A percentile compares a stretch with the other conserved stretches of the same genome.
phyloP scores from a whole-genome alignment of 2,888 invertebrate genomes.

The Limenitis camilla region DNA sequence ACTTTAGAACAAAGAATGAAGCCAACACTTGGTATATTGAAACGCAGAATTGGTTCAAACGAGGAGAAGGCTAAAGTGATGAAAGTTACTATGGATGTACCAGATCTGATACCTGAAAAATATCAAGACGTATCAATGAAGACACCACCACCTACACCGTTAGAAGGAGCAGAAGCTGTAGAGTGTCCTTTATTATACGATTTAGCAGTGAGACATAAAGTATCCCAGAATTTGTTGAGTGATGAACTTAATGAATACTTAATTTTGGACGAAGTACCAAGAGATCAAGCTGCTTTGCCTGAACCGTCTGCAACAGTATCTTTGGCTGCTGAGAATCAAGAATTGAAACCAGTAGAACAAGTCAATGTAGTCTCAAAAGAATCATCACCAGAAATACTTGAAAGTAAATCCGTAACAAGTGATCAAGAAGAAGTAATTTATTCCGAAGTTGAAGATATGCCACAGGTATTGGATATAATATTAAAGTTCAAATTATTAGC shows the following conservation, averaged over 20 bases:
- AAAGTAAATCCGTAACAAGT: slow-evolving; percentile 17
- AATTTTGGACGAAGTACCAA: slow-evolving; percentile 50
- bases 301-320: slow-evolving; percentile 48
- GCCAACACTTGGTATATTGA: slow-evolving; percentile 55
- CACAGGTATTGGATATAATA: slow-evolving; percentile 47
- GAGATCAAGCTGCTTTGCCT: slow-evolving; percentile 47
- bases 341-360: slow-evolving; percentile 14
- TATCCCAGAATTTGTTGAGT: slow-evolving; percentile 30
- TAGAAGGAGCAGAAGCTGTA: slow-evolving; percentile 29
- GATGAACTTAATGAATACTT: slow-evolving; percentile 47
- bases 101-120: slow-evolving; percentile 43
- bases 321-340: slow-evolving; percentile 18
- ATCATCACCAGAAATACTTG: slow-evolving; percentile 13
- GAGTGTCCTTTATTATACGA: slow-evolving; percentile 36
- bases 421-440: slow-evolving; percentile 47
- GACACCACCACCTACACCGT: slow-evolving; percentile 33
- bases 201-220: slow-evolving; percentile 30
- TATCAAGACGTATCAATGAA: slow-evolving; percentile 26
- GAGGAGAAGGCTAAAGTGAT: slow-evolving; percentile 34
- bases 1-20: slow-evolving; percentile 53
- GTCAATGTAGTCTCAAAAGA: slow-evolving; percentile 19
- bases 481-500: too few relatives aligned
- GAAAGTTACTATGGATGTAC: slow-evolving; percentile 35
- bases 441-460: slow-evolving; percentile 53
- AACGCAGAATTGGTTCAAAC: slow-evolving; percentile 34